A percentile compares a stretch with the other conserved stretches of the same genome.
Evolutionary conservation across 2,888 invertebrate genomes (phyloP).

Genomic region (Hecatera dysodea): DNA sequence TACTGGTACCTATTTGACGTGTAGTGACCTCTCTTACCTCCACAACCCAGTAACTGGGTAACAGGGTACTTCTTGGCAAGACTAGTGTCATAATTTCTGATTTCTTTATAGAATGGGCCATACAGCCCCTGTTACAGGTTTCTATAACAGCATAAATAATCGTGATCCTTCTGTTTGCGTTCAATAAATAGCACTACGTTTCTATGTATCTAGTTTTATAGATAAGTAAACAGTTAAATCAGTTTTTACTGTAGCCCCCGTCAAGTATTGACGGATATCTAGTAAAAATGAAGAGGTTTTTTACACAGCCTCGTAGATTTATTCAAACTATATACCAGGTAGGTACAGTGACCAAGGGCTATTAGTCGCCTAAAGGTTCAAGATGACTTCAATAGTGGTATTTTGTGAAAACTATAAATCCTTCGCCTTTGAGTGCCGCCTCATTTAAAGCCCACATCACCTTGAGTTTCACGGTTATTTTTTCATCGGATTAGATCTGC

Average conservation of each 20-base stretch:
- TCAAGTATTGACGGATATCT: neutral
- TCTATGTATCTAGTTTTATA: constrained; percentile 1
- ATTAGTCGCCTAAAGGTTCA: neutral
- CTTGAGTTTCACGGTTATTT: too few relatives aligned
- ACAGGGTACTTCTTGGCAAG: too few relatives aligned
- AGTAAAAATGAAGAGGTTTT: constrained; percentile 16
- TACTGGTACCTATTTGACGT: too few relatives aligned
- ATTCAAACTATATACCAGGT: constrained; percentile 6
- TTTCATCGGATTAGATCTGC: too few relatives aligned
- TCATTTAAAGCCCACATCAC: too few relatives aligned
- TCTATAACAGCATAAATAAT: neutral
- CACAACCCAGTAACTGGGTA: too few relatives aligned
- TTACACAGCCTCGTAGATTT: constrained; percentile 6
- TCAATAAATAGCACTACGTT: constrained; percentile 11
- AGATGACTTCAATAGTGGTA: neutral
- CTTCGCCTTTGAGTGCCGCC: too few relatives aligned
- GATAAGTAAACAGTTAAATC: neutral
- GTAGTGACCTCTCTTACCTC: too few relatives aligned
- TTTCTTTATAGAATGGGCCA: too few relatives aligned
- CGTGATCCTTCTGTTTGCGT: constrained; percentile 28
- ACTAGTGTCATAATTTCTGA: too few relatives aligned
- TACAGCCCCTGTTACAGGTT: neutral
- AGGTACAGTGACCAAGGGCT: neutral
- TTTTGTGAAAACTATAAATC: too few relatives aligned
- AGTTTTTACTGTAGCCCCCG: constrained; percentile 3